A percentile compares a stretch with the other conserved stretches of the same genome.
phyloP scores from a whole-genome alignment of 2,797 vertebrate genomes.

The Sylvia borin region DNA sequence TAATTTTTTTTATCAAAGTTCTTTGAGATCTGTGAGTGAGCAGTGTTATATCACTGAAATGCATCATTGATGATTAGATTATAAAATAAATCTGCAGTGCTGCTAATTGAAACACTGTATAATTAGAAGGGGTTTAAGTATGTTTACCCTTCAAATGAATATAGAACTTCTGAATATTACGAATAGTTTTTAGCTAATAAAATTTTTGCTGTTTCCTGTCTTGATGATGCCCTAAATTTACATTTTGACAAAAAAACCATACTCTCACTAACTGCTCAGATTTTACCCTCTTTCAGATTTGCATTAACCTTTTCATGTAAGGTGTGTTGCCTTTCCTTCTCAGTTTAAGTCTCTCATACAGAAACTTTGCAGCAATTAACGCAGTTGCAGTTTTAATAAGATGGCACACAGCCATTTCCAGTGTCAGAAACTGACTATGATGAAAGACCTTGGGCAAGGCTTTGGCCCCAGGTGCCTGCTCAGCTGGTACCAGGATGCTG shows the following conservation, averaged over 20 bases:
- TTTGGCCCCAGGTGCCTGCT: rapidly evolving
- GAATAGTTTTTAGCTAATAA: neutral
- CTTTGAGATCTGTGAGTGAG: neutral
- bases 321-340: neutral
- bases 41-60: neutral
- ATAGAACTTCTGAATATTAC: neutral
- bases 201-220: neutral
- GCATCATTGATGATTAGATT: neutral
- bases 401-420: neutral
- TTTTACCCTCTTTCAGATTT: neutral
- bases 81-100: neutral
- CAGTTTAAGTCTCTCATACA: neutral
- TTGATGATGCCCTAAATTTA: neutral
- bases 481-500: neutral
- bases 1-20: neutral
- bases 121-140: neutral
- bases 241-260: neutral
- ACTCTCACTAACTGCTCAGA: neutral
- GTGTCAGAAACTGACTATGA: neutral
- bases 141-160: neutral
- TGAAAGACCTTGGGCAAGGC: neutral
- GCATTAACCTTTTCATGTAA: neutral
- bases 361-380: neutral
- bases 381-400: neutral
- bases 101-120: neutral